phyloP scores from a whole-genome alignment of 2,797 vertebrate species.

The Anguilla anguilla region DNA sequence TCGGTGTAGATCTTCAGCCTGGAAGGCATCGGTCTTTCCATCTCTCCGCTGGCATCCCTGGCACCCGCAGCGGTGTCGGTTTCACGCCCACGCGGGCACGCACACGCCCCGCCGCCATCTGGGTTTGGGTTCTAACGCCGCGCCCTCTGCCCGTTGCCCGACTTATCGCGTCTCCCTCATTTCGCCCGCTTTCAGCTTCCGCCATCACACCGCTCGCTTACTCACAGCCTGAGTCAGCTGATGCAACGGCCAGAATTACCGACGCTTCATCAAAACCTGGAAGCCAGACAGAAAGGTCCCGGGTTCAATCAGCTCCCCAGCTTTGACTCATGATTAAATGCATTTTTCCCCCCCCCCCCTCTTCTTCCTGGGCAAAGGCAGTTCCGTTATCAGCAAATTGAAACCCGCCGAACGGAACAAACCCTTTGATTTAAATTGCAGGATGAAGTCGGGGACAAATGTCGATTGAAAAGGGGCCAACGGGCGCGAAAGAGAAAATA shows the following conservation, averaged over 20 bases:
- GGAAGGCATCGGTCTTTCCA: not conserved
- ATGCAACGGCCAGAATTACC: constrained; percentile 11
- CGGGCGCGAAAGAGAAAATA: not conserved
- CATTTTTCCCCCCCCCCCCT: not conserved
- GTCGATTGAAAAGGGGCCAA: not conserved
- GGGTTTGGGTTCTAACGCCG: constrained; percentile 15
- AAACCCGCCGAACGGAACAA: not conserved
- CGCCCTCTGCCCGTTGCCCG: not conserved
- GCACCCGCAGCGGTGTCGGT: not conserved
- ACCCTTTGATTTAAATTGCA: not conserved
- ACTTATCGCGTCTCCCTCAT: not conserved
- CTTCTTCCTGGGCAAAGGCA: not conserved
- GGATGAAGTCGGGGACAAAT: not conserved
- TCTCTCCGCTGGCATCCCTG: not conserved
- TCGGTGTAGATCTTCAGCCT: not conserved
- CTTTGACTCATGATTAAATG: constrained; percentile 14
- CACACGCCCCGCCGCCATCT: constrained; percentile 30
- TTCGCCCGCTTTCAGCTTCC: not conserved
- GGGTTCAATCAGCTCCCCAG: not conserved
- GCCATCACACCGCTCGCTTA: constrained; percentile 18
- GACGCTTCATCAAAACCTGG: constrained; percentile 21
- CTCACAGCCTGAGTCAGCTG: constrained; percentile 28
- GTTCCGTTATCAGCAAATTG: not conserved
- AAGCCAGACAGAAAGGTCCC: constrained; percentile 16
- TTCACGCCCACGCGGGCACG: constrained; percentile 10